A percentile compares a stretch with the other conserved stretches of the same genome.
Conservation (phyloP, 2,113 vertebrate genomes). For the Miniopterus natalensis region DNA sequence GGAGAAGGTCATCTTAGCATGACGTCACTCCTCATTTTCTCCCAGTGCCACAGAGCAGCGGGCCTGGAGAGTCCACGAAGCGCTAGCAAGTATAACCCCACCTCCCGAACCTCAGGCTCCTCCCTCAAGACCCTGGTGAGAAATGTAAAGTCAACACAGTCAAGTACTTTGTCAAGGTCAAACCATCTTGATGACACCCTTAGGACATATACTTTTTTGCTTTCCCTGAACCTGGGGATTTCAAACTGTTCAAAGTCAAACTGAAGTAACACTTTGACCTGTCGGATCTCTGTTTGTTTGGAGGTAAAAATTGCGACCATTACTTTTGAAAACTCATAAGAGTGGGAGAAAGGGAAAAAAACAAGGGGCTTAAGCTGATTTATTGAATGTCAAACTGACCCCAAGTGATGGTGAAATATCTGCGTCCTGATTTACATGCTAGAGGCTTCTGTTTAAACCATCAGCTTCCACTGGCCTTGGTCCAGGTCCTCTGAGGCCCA, state of each 20-base stretch:
- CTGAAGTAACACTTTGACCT: not conserved
- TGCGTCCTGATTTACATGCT: not conserved
- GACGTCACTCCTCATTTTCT: not conserved
- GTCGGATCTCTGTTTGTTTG: not conserved
- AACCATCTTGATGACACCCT: not conserved
- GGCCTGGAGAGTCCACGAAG: not conserved
- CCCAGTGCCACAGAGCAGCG: not conserved
- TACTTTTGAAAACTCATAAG: not conserved
- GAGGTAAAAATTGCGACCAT: not conserved
- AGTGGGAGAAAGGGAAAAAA: not conserved
- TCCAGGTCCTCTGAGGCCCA: constrained; percentile 24
- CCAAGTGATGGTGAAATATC: not conserved
- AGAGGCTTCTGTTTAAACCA: constrained; percentile 42
- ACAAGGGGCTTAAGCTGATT: not conserved
- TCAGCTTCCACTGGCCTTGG: not conserved
- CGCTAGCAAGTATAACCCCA: not conserved
- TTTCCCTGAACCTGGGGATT: not conserved
- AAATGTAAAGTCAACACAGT: not conserved
- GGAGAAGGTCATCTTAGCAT: not conserved
- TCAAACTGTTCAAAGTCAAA: not conserved
- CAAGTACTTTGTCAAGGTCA: not conserved
- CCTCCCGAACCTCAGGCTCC: not conserved
- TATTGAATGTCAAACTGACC: not conserved
- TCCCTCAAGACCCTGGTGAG: not conserved
- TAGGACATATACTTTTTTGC: accelerated